These are phyloP conservation scores for Scrobipalpa costella DNA, from an alignment of 2,888 invertebrate genomes.

Conservation along the genomic window DNA sequence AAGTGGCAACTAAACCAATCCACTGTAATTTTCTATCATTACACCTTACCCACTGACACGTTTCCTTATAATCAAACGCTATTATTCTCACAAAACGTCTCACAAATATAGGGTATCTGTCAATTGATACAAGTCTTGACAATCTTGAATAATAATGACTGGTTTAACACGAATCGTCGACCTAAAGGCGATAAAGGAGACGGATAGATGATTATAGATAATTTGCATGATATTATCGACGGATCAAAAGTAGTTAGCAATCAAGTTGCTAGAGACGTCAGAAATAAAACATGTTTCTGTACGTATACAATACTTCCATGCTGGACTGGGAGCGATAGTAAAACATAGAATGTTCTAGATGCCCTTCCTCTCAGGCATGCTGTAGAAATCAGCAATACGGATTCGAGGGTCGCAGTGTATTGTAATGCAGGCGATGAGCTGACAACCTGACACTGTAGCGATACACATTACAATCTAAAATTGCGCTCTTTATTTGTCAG, in stretches of 20 bases:
- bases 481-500: too few relatives aligned
- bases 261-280: neutral
- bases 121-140: conserved; percentile 31
- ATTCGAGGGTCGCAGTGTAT: too few relatives aligned
- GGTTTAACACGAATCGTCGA: conserved; percentile 10
- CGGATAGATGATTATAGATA: conserved; percentile 12
- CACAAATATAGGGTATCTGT: conserved; percentile 36
- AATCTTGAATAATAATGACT: conserved; percentile 27
- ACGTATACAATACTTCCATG: too few relatives aligned
- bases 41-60: conserved; percentile 48
- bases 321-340: too few relatives aligned
- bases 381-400: too few relatives aligned
- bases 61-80: conserved; percentile 51
- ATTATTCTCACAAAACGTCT: conserved; percentile 44
- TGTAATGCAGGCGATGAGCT: too few relatives aligned
- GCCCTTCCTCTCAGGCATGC: too few relatives aligned
- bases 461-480: too few relatives aligned
- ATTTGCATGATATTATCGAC: neutral
- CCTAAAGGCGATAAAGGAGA: conserved; percentile 15
- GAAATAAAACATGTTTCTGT: neutral
- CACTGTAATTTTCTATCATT: conserved; percentile 54
- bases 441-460: too few relatives aligned
- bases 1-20: conserved; percentile 42
- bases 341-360: too few relatives aligned
- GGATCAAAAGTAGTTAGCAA: neutral